These are phyloP conservation scores for Trypoxylus dichotomus DNA, from an alignment of 1,140 invertebrate species.

Conservation along the genomic window DNA sequence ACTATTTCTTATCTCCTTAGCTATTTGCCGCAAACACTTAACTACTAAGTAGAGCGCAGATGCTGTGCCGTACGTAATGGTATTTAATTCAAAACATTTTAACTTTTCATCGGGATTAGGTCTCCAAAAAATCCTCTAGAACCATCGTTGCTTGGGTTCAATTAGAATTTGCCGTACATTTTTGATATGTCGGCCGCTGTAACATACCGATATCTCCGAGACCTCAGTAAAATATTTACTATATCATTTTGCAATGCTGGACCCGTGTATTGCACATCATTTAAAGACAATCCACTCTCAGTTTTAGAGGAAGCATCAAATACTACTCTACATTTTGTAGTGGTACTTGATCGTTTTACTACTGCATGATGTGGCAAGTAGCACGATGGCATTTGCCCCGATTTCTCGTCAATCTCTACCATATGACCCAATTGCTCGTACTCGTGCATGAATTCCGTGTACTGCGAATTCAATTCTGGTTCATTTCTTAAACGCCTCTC, in stretches of 20 bases:
- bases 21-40: slow-evolving; percentile 31
- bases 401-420: slow-evolving; percentile 12
- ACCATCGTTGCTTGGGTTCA: slow-evolving; percentile 38
- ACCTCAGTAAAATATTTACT: neutral
- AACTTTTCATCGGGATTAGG: slow-evolving; percentile 37
- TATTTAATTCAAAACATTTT: slow-evolving; percentile 42
- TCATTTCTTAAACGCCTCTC: slow-evolving; percentile 40
- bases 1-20: slow-evolving; percentile 11
- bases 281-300: neutral
- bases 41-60: slow-evolving; percentile 39
- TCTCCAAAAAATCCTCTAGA: slow-evolving; percentile 50
- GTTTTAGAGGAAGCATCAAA: slow-evolving; percentile 7
- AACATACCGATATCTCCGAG: slow-evolving; percentile 10
- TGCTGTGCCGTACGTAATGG: slow-evolving; percentile 43
- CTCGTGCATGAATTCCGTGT: slow-evolving; percentile 47
- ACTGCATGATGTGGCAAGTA: slow-evolving; percentile 28
- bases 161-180: slow-evolving; percentile 42
- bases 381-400: neutral
- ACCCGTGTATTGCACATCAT: no score
- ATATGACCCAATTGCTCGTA: slow-evolving; percentile 45
- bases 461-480: slow-evolving; percentile 34
- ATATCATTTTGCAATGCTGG: neutral
- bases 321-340: neutral
- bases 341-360: neutral
- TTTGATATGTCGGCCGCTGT: slow-evolving; percentile 2